A percentile compares a stretch with the other conserved stretches of the same genome.
Evolutionary conservation across 2,888 invertebrate species (phyloP).

Genomic region (Hypsopygia costalis): DNA sequence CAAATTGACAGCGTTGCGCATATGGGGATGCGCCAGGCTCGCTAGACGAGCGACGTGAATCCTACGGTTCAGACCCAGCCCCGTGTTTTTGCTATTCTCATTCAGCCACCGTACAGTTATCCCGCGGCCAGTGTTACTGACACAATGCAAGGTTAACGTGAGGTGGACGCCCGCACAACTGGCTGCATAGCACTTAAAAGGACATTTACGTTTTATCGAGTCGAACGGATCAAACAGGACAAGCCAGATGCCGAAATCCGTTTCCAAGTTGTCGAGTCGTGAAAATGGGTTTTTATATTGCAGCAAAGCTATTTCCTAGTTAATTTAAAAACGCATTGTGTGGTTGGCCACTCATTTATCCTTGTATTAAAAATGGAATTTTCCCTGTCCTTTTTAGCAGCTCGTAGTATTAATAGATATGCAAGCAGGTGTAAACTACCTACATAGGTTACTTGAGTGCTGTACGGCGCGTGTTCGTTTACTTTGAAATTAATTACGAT

Average conservation of each 20-base stretch:
- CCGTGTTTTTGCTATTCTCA: slow-evolving; percentile 55
- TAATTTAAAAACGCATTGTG: slow-evolving; percentile 36
- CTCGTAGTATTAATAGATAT: slow-evolving; percentile 12
- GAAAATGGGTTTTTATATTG: slow-evolving; percentile 27
- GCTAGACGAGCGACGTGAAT: too few relatives aligned
- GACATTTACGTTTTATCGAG: slow-evolving; percentile 51
- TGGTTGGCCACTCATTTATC: slow-evolving; percentile 27
- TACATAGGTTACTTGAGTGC: slow-evolving; percentile 1
- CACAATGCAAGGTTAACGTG: slow-evolving; percentile 70
- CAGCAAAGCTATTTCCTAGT: slow-evolving; percentile 39
- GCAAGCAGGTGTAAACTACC: not conserved
- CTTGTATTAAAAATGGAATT: slow-evolving; percentile 34
- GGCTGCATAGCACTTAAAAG: slow-evolving; percentile 49
- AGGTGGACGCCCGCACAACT: slow-evolving; percentile 64
- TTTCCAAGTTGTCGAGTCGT: slow-evolving; percentile 28
- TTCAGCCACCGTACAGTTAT: slow-evolving; percentile 67
- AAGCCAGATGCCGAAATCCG: slow-evolving; percentile 39
- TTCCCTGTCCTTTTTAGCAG: slow-evolving; percentile 24
- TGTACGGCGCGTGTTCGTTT: slow-evolving; percentile 11
- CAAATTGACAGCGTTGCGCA: slow-evolving; percentile 2
- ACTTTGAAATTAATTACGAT: slow-evolving; percentile 16
- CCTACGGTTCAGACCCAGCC: slow-evolving; percentile 4
- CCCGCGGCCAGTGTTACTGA: slow-evolving; percentile 65
- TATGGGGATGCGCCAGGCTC: too few relatives aligned
- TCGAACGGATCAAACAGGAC: slow-evolving; percentile 41